These are phyloP conservation scores for Propithecus deckenii DNA, from an alignment of 2,797 vertebrate genomes.

Conservation along the genomic window DNA sequence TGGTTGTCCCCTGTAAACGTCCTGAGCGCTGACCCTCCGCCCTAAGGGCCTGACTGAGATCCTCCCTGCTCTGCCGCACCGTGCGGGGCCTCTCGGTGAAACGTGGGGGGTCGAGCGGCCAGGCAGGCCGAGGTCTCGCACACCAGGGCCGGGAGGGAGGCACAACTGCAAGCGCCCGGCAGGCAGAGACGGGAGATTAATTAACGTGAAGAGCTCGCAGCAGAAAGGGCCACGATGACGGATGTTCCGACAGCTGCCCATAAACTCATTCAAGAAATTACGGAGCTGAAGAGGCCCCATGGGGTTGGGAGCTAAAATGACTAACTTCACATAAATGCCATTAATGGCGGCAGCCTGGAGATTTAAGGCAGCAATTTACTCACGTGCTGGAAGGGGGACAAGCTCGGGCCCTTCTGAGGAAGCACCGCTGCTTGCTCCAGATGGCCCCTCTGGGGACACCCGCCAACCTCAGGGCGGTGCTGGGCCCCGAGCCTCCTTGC, in stretches of 20 bases:
- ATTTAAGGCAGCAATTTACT: slow-evolving; percentile 68
- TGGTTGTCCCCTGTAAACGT: background rate
- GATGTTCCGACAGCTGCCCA: slow-evolving; percentile 71
- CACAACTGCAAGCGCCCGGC: background rate
- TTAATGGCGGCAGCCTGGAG: slow-evolving; percentile 55
- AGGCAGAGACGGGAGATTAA: background rate
- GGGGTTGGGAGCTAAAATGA: slow-evolving; percentile 57
- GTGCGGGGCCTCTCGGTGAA: rapidly evolving
- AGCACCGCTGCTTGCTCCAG: background rate
- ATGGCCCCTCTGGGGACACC: no score
- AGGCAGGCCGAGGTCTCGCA: background rate
- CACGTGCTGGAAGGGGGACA: background rate
- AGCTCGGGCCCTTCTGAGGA: background rate
- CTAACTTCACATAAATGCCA: slow-evolving; percentile 51
- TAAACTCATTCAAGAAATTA: slow-evolving; percentile 69
- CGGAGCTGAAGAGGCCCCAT: slow-evolving; percentile 24
- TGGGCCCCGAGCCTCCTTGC: background rate
- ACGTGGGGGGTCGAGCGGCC: no score
- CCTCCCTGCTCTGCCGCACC: background rate
- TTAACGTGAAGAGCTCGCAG: slow-evolving; percentile 54
- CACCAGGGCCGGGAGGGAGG: background rate
- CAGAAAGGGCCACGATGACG: background rate
- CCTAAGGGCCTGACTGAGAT: background rate
- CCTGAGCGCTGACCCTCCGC: background rate
- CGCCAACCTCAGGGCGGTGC: background rate